Evolutionary conservation across 2,113 vertebrate species (phyloP).

Genomic region (Engraulis encrasicolus): DNA sequence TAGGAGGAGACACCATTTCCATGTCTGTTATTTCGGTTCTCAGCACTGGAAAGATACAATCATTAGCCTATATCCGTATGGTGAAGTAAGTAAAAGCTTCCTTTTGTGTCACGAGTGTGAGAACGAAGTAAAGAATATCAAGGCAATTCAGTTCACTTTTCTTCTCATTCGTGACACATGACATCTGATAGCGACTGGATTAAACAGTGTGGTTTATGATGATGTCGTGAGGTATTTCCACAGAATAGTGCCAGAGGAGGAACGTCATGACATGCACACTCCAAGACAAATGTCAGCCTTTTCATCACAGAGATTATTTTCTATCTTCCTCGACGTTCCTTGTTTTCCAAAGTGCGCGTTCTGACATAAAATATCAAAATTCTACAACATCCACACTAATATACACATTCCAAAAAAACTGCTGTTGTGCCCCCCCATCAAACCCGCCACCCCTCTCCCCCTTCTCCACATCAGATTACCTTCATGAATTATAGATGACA

Average conservation of each 20-base stretch:
- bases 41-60: neutral
- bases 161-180: neutral
- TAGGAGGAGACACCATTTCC: neutral
- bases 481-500: conserved; percentile 4
- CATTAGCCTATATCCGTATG: too few species aligned
- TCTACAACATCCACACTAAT: conserved; percentile 6
- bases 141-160: neutral
- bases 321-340: neutral
- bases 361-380: conserved; percentile 21
- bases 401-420: conserved; percentile 15
- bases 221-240: neutral
- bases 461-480: neutral
- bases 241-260: neutral
- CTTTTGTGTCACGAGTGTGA: too few species aligned
- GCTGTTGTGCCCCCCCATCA: too few species aligned
- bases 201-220: conserved; percentile 12
- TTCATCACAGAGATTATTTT: neutral
- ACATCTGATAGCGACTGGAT: neutral
- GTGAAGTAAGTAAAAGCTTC: too few species aligned
- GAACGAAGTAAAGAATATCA: neutral
- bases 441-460: too few species aligned
- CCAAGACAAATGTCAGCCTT: neutral
- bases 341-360: neutral
- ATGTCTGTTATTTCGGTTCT: neutral
- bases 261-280: neutral